Conservation (phyloP, 2,888 invertebrate species). For the Invenusta paracnida region DNA sequence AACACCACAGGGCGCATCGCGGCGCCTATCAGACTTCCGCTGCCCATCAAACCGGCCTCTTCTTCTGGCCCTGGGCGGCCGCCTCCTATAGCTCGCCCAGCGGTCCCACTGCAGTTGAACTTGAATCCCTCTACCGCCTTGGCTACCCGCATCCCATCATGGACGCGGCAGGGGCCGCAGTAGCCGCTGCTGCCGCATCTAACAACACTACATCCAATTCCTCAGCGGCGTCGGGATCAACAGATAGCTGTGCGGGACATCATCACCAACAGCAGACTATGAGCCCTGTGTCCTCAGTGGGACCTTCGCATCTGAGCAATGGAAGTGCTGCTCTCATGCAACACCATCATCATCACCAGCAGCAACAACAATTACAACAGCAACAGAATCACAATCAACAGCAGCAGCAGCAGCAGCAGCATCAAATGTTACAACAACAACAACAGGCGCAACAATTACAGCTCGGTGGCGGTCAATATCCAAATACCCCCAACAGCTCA, state of each 20-base stretch:
- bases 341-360: background rate
- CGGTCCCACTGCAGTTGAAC: slow-evolving; percentile 29
- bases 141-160: slow-evolving; percentile 19
- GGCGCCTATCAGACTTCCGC: background rate
- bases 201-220: background rate
- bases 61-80: slow-evolving; percentile 41
- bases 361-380: background rate
- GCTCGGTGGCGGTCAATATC: background rate
- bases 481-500: background rate
- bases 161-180: background rate
- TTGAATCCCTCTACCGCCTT: slow-evolving; percentile 32
- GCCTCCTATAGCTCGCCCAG: slow-evolving; percentile 13
- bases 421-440: background rate
- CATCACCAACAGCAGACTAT: background rate
- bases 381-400: background rate
- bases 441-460: background rate
- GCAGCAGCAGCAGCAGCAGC: background rate
- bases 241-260: background rate
- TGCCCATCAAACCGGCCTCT: slow-evolving; percentile 6
- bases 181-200: background rate
- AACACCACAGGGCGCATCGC: background rate
- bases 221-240: background rate
- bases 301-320: background rate
- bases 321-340: background rate
- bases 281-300: background rate